Base-by-base conservation (phyloP, 2,113 vertebrate species). In the pig (Sus scrofa) region DNA sequence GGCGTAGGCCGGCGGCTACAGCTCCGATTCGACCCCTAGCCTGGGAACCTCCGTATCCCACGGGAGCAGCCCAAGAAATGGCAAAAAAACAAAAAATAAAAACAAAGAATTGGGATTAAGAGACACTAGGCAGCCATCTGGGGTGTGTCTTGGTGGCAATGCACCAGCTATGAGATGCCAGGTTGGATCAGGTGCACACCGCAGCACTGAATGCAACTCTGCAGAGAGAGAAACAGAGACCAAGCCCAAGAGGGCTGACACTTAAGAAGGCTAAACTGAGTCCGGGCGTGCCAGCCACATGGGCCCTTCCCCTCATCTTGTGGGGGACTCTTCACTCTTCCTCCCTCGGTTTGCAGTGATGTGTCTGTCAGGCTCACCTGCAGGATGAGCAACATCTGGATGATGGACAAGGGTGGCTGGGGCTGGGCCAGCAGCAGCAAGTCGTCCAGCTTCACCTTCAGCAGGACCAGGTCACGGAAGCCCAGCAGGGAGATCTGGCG, bases 321-420 rank as follows among this genome's bases (percentile, higher is more conserved):
- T 2, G 15, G n/a, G 0, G 13, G 71, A 12, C 44, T 83, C 16
- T 6, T 74, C 44, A 8, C 88, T 27, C 83, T 84, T 14, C 44
- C 44, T 44, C 7, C 11, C 19, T 10, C 2, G 0, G 11, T 44
- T 44, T 2, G 12, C 3, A 19, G 30, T 0, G 52, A 4, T 7
- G 10, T 1, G 37, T 24, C 6, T 13, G 0, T 2, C 1, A 0
- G 4, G 4, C 98, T 54, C 86, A 99, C 99, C 99, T 99, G 99
- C 87, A 99, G 98, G 95, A 99, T 97, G 73, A 99, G 99, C 95
- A 99, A 98, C 99, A 99, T 99, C 98, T 99, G 99, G 70, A 99
- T 98, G 67, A 99, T 98, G 81, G 99, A 98, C 0, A 99, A 98
- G 22, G 99, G 99, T 3, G 98, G 74, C 27, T 97, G 98, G 73